A percentile compares a stretch with the other conserved stretches of the same genome.
phyloP scores from a whole-genome alignment of 1,140 invertebrate genomes.

The Cydia strobilella region DNA sequence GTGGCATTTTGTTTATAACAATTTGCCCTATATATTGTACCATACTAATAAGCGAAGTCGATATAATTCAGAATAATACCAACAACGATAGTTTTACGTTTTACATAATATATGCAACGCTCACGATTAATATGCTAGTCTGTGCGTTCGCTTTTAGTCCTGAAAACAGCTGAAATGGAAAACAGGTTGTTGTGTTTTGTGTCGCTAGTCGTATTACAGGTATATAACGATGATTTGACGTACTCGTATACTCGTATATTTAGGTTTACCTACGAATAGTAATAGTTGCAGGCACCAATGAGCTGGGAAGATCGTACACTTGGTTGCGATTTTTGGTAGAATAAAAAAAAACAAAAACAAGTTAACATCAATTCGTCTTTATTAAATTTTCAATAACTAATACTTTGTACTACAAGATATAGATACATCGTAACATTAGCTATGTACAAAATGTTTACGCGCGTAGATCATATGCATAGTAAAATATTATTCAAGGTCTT shows the following conservation, averaged over 20 bases:
- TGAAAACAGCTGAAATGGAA: slow-evolving; percentile 3
- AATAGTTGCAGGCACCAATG: no score
- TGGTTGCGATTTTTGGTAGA: no score
- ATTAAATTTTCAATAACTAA: slow-evolving; percentile 74
- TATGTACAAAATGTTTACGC: slow-evolving; percentile 69
- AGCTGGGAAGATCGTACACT: no score
- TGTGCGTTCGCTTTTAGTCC: neutral
- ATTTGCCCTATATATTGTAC: no score
- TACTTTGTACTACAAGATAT: slow-evolving; percentile 77
- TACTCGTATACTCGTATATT: no score
- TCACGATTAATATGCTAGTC: neutral
- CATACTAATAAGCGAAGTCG: no score
- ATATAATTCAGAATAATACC: no score
- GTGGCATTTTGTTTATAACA: no score
- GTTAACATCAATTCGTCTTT: slow-evolving; percentile 77
- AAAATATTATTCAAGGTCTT: slow-evolving; percentile 63
- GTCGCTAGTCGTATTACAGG: no score
- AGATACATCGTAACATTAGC: slow-evolving; percentile 58
- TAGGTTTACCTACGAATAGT: no score
- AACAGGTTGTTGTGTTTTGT: neutral
- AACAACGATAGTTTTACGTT: neutral
- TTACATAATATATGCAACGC: no score
- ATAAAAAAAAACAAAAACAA: slow-evolving; percentile 46
- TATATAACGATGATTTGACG: no score
- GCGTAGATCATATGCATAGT: slow-evolving; percentile 54